Percentiles rank a stretch among this genome's conserved stretches.
phyloP scores from a whole-genome alignment of 1,140 invertebrate species.

The Eupristina koningsbergeri region DNA sequence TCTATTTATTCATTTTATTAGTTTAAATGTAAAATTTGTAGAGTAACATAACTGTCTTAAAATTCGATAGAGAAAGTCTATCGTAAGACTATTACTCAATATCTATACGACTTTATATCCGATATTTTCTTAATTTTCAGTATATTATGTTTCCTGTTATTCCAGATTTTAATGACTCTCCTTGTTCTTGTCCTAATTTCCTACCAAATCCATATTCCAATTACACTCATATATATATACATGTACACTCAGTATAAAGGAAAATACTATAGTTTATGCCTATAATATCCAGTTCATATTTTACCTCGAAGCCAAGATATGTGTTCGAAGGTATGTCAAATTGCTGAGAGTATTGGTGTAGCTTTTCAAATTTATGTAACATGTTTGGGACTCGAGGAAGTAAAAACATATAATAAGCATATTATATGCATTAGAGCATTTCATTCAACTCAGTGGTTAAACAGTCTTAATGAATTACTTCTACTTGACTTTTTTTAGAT shows the following conservation, averaged over 20 bases:
- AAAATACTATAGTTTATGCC: background rate
- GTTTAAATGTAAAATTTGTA: too few species aligned
- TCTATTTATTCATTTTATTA: too few species aligned
- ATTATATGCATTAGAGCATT: background rate
- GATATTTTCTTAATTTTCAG: background rate
- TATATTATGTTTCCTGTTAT: background rate
- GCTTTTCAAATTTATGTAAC: constrained; percentile 44
- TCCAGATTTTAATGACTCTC: background rate
- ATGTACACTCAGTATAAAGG: background rate
- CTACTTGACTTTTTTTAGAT: too few species aligned
- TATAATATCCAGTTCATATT: background rate
- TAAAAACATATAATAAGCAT: background rate
- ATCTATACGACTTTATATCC: background rate
- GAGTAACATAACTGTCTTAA: too few species aligned
- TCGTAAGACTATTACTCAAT: background rate
- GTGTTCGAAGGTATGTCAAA: background rate
- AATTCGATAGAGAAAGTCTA: background rate
- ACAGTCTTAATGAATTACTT: background rate
- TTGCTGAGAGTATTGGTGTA: background rate
- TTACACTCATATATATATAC: background rate
- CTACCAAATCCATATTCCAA: background rate
- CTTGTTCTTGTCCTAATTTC: background rate
- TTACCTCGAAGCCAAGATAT: background rate
- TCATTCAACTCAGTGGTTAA: background rate
- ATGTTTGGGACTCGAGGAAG: background rate